Conservation (phyloP, 2,113 vertebrate genomes). For the Sus scrofa region DNA sequence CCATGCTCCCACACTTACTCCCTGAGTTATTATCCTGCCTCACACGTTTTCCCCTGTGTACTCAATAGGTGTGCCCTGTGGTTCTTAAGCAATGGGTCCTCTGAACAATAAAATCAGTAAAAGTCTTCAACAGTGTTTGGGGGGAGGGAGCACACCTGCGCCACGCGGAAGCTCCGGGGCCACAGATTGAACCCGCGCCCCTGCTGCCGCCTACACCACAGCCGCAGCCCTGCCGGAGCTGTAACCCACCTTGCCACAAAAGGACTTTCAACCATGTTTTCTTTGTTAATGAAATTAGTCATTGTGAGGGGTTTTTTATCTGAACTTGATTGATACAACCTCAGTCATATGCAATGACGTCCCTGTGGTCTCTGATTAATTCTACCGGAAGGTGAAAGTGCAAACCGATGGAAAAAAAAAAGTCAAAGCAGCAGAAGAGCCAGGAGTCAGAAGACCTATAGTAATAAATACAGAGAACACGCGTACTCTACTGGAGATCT, state of each 20-base stretch:
- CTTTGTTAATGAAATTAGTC: too few relatives aligned
- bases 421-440: neutral
- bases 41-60: neutral
- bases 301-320: neutral
- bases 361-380: neutral
- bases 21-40: too few relatives aligned
- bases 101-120: conserved; percentile 42
- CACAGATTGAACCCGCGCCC: too few relatives aligned
- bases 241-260: too few relatives aligned
- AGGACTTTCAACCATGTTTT: too few relatives aligned
- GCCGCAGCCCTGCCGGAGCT: too few relatives aligned
- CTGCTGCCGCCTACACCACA: too few relatives aligned
- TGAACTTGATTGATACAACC: conserved; percentile 16
- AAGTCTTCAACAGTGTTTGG: neutral
- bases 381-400: conserved; percentile 30
- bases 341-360: neutral
- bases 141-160: too few relatives aligned
- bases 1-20: too few relatives aligned
- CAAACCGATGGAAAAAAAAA: neutral
- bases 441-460: neutral
- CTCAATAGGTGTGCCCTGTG: neutral
- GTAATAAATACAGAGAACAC: neutral
- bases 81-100: neutral
- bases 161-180: too few relatives aligned
- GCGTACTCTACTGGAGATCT: neutral